Percentiles rank a stretch among this genome's conserved stretches.
phyloP scores from a whole-genome alignment of 2,888 invertebrate species.

The Clepsis dumicolana region DNA sequence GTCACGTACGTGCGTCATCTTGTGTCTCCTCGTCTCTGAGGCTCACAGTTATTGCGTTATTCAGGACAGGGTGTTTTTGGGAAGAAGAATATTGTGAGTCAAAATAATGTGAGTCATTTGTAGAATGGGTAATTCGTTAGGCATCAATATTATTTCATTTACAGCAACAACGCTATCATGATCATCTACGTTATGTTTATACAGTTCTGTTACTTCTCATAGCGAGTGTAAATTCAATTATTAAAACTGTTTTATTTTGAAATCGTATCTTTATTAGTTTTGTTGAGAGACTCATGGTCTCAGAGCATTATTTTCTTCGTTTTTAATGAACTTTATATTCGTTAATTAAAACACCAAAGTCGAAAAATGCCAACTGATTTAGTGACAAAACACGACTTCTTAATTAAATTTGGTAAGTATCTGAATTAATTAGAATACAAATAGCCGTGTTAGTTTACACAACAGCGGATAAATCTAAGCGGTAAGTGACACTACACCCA shows the following conservation, averaged over 20 bases:
- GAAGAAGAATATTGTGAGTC: constrained; percentile 35
- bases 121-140: not conserved
- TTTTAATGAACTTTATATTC: too few relatives aligned
- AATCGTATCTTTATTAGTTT: too few relatives aligned
- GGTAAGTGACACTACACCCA: not conserved
- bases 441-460: not conserved
- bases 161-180: too few relatives aligned
- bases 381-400: not conserved
- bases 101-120: constrained; percentile 25
- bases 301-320: too few relatives aligned
- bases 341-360: not conserved
- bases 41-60: constrained; percentile 50
- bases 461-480: not conserved
- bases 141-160: too few relatives aligned
- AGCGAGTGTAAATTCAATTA: too few relatives aligned
- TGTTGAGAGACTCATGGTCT: too few relatives aligned
- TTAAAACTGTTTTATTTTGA: too few relatives aligned
- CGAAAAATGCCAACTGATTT: not conserved
- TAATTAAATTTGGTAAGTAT: not conserved
- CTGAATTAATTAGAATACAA: not conserved
- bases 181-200: too few relatives aligned
- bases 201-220: too few relatives aligned
- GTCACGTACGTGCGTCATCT: constrained; percentile 76
- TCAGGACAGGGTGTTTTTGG: constrained; percentile 43
- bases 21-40: constrained; percentile 59